Evolutionary conservation across 2,797 vertebrate genomes (phyloP).

Genomic region (Heterohyrax brucei): DNA sequence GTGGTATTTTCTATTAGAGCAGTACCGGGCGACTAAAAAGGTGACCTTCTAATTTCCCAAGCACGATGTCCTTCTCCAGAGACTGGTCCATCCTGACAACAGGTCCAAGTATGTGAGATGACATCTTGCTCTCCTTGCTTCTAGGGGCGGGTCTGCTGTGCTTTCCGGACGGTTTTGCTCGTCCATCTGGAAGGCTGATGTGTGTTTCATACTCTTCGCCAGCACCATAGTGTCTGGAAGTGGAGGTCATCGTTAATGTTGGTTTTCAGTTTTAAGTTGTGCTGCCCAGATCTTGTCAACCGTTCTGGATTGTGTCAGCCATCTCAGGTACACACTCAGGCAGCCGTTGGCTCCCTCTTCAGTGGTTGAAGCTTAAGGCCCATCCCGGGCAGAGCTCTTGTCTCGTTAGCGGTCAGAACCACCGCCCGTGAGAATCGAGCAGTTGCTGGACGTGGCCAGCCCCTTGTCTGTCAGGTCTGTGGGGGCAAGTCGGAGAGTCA

Average conservation of each 20-base stretch:
- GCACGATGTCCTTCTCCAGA: neutral
- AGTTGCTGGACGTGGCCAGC: fast-evolving
- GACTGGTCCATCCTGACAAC: neutral
- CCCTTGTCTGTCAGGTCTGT: neutral
- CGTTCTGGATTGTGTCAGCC: neutral
- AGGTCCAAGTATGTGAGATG: neutral
- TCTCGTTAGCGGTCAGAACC: neutral
- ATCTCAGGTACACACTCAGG: neutral
- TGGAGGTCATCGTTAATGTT: neutral
- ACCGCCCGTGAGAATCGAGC: too few species aligned
- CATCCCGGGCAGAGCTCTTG: too few species aligned
- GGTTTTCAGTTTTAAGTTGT: neutral
- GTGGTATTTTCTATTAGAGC: too few species aligned
- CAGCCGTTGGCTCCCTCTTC: neutral
- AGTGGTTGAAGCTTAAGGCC: neutral
- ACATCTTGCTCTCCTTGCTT: neutral
- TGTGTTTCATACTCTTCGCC: neutral
- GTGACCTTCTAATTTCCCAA: neutral
- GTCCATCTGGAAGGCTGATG: neutral
- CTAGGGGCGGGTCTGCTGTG: neutral
- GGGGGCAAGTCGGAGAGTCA: too few species aligned
- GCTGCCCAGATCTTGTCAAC: neutral
- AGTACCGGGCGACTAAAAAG: too few species aligned
- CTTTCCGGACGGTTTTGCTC: neutral
- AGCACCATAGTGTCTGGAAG: too few species aligned